Evolutionary conservation across 2,113 vertebrate genomes (phyloP).

Genomic region (Alouatta palliata): DNA sequence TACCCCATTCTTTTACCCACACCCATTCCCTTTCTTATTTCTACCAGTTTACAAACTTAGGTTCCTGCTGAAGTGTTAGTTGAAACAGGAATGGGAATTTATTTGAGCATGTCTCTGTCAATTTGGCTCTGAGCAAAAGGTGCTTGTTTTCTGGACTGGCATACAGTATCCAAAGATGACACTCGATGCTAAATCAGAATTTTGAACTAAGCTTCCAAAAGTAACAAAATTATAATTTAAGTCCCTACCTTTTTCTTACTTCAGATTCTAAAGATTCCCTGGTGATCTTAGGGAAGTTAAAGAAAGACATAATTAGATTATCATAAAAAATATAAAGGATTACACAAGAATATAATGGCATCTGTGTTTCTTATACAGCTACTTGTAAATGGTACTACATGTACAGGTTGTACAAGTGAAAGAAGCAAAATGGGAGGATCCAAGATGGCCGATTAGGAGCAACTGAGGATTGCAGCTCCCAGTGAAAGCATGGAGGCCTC

Average conservation of each 20-base stretch:
- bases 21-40: neutral
- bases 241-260: neutral
- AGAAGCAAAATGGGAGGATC: constrained; percentile 42
- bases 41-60: neutral
- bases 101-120: neutral
- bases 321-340: neutral
- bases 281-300: neutral
- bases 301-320: constrained; percentile 34
- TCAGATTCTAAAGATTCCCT: neutral
- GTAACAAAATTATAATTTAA: constrained; percentile 31
- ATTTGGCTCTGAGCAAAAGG: neutral
- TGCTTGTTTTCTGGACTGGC: neutral
- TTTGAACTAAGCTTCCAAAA: constrained; percentile 36
- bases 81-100: neutral
- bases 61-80: neutral
- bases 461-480: no score
- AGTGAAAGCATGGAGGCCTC: no score
- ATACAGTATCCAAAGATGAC: neutral
- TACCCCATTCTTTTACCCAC: neutral
- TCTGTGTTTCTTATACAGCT: neutral
- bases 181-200: neutral
- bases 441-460: no score
- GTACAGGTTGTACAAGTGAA: neutral
- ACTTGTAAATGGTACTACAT: neutral
- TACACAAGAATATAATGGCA: neutral